Percentiles rank a stretch among this genome's conserved stretches.
phyloP scores from a whole-genome alignment of 1,140 invertebrate genomes.

The Anastrepha obliqua region DNA sequence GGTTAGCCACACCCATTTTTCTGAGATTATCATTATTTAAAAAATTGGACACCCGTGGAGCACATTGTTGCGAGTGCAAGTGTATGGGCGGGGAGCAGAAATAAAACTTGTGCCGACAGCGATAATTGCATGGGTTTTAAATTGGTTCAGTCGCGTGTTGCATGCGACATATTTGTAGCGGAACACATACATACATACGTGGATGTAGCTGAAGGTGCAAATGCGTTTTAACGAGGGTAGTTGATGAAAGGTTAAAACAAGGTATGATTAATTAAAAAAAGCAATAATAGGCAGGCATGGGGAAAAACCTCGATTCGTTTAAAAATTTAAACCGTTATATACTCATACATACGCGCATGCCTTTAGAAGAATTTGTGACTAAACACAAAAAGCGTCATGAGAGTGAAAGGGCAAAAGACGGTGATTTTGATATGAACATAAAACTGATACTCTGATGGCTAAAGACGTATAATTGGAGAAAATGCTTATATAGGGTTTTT shows the following conservation, averaged over 20 bases:
- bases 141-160: slow-evolving; percentile 46
- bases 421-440: too few relatives aligned
- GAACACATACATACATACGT: neutral
- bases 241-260: slow-evolving; percentile 22
- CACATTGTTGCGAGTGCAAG: neutral
- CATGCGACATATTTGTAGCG: slow-evolving; percentile 23
- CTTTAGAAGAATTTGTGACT: too few relatives aligned
- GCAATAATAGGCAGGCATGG: neutral
- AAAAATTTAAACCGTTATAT: neutral
- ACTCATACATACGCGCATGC: too few relatives aligned
- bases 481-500: too few relatives aligned
- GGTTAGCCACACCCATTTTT: neutral
- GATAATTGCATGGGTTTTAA: slow-evolving; percentile 40
- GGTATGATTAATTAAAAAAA: slow-evolving; percentile 43
- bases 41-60: slow-evolving; percentile 41
- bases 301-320: neutral
- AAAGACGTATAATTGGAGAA: too few relatives aligned
- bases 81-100: neutral
- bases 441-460: too few relatives aligned
- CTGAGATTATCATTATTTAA: slow-evolving; percentile 16
- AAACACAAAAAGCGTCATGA: too few relatives aligned
- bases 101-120: slow-evolving; percentile 11
- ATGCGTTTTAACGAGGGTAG: slow-evolving; percentile 12
- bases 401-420: too few relatives aligned
- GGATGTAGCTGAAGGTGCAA: neutral